phyloP scores from a whole-genome alignment of 1,140 invertebrate genomes.

The Yoshiicerus persimilis region DNA sequence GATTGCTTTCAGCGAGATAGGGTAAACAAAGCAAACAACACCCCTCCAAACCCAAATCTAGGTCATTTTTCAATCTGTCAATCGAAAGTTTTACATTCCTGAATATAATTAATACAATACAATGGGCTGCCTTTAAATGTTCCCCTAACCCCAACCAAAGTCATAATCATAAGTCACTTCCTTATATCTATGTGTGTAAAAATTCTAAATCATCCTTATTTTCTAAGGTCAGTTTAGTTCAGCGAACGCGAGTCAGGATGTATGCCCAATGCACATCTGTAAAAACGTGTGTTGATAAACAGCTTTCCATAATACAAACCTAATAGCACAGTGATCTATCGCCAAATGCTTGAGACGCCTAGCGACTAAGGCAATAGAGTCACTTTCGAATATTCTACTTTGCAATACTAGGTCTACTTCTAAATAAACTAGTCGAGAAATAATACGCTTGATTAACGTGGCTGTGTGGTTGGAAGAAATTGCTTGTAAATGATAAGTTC shows the following conservation, averaged over 20 bases:
- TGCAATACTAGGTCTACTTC: neutral
- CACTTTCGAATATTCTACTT: conserved; percentile 5
- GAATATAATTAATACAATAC: neutral
- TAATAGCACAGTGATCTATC: neutral
- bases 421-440: neutral
- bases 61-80: neutral
- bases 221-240: neutral
- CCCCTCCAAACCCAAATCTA: neutral
- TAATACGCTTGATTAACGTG: neutral
- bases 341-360: neutral
- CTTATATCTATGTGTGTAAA: too few species aligned
- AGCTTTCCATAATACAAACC: neutral
- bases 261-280: too few species aligned
- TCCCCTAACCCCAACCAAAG: neutral
- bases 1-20: neutral
- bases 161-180: too few species aligned
- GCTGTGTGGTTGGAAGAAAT: neutral
- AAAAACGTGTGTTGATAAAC: neutral
- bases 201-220: neutral
- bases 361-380: neutral
- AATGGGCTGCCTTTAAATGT: neutral
- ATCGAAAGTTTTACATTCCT: conserved; percentile 11
- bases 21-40: neutral
- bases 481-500: neutral
- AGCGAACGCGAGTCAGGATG: too few species aligned